Evolutionary conservation across 2,888 invertebrate genomes (phyloP).

Genomic region (Amiota mariae): DNA sequence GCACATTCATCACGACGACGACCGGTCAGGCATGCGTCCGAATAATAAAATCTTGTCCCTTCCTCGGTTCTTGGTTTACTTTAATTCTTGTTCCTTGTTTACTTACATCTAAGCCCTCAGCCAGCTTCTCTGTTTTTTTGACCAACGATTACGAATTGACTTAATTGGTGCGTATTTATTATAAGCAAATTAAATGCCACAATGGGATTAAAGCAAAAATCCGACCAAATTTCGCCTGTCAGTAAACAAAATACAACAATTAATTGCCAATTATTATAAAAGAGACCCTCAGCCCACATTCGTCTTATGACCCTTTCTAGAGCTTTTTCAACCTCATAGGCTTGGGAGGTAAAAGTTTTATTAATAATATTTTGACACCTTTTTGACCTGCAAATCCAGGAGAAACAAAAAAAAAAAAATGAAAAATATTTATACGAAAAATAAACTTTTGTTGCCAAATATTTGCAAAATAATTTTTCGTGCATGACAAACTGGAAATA

Average conservation of each 20-base stretch:
- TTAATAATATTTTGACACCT: constrained; percentile 10
- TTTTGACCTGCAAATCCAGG: not conserved
- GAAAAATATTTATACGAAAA: not conserved
- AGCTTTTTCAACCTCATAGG: not conserved
- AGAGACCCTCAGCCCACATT: not conserved
- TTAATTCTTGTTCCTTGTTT: too few relatives aligned
- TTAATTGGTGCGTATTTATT: constrained; percentile 13
- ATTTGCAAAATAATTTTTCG: not conserved
- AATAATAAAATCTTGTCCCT: too few relatives aligned
- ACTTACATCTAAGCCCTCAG: too few relatives aligned
- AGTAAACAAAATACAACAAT: constrained; percentile 4
- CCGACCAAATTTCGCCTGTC: not conserved
- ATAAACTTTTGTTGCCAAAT: not conserved
- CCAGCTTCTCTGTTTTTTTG: too few relatives aligned
- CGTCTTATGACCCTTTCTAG: not conserved
- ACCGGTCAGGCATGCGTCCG: too few relatives aligned
- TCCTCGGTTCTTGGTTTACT: too few relatives aligned
- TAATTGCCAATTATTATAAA: constrained; percentile 18
- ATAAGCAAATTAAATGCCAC: constrained; percentile 10
- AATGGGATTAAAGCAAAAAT: constrained; percentile 3
- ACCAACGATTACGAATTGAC: too few relatives aligned
- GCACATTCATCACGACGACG: not conserved
- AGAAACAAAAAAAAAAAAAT: too few relatives aligned
- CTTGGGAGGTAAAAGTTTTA: not conserved
- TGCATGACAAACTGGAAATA: not conserved